These are phyloP conservation scores for Periophthalmus magnuspinnatus DNA, from an alignment of 2,797 vertebrate species.

Conservation along the genomic window DNA sequence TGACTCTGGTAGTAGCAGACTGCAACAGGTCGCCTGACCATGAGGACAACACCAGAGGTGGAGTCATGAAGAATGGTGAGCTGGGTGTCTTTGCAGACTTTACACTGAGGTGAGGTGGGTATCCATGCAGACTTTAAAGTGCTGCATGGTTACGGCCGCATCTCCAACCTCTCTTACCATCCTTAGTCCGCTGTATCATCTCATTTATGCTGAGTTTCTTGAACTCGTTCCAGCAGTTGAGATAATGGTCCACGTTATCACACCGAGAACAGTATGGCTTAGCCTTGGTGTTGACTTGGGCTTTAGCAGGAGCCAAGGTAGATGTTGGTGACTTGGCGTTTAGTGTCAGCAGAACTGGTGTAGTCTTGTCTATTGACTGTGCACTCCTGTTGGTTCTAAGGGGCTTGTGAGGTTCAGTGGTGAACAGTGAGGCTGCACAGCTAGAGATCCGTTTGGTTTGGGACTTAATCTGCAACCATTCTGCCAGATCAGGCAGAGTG, in stretches of 20 bases:
- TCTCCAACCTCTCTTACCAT: constrained; percentile 19
- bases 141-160: constrained; percentile 12
- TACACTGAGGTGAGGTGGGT: too few species aligned
- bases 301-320: not conserved
- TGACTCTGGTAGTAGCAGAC: too few species aligned
- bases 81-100: too few species aligned
- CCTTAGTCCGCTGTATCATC: constrained; percentile 20
- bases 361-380: not conserved
- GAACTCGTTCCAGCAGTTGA: constrained; percentile 26
- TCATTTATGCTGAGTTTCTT: constrained; percentile 19
- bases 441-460: too few species aligned
- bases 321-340: not conserved
- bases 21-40: not conserved
- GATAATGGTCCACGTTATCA: constrained; percentile 18
- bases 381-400: not conserved
- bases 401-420: too few species aligned
- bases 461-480: too few species aligned
- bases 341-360: constrained; percentile 5
- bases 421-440: too few species aligned
- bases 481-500: too few species aligned
- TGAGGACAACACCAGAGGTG: not conserved
- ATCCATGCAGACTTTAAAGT: constrained; percentile 12
- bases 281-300: not conserved
- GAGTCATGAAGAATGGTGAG: constrained; percentile 24
- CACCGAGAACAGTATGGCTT: constrained; percentile 23